phyloP scores from a whole-genome alignment of 2,888 invertebrate genomes.

The Napeogenes inachia region DNA sequence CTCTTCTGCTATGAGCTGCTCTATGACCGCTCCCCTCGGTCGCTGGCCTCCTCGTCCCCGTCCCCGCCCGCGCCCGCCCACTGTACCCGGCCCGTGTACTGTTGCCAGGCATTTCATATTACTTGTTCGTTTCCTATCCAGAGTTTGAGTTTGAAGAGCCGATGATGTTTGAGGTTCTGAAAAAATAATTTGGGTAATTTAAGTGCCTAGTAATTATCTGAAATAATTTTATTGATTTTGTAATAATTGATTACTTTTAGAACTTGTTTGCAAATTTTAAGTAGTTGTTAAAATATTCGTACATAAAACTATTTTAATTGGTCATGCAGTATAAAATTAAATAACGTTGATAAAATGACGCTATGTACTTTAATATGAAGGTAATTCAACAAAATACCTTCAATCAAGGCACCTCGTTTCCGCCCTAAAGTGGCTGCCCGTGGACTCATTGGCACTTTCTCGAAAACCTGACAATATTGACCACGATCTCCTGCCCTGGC shows the following conservation, averaged over 20 bases:
- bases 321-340: too few species aligned
- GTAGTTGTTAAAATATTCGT: too few species aligned
- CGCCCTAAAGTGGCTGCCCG: constrained; percentile 66
- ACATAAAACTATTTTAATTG: too few species aligned
- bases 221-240: too few species aligned
- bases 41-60: constrained; percentile 41
- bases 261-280: too few species aligned
- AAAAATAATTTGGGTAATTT: constrained; percentile 12
- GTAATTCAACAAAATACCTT: constrained; percentile 19
- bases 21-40: constrained; percentile 62
- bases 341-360: too few species aligned
- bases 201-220: too few species aligned
- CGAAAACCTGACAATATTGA: constrained; percentile 76
- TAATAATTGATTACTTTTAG: too few species aligned
- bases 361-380: too few species aligned
- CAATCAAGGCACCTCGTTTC: constrained; percentile 48
- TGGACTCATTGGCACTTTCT: constrained; percentile 76
- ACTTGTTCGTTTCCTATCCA: constrained; percentile 56
- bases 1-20: constrained; percentile 68
- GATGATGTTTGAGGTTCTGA: constrained; percentile 71
- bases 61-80: constrained; percentile 47
- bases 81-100: constrained; percentile 60
- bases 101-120: constrained; percentile 65
- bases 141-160: constrained; percentile 68
- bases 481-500: constrained; percentile 68